Conservation (phyloP, 2,888 invertebrate genomes). For the Automeris io region DNA sequence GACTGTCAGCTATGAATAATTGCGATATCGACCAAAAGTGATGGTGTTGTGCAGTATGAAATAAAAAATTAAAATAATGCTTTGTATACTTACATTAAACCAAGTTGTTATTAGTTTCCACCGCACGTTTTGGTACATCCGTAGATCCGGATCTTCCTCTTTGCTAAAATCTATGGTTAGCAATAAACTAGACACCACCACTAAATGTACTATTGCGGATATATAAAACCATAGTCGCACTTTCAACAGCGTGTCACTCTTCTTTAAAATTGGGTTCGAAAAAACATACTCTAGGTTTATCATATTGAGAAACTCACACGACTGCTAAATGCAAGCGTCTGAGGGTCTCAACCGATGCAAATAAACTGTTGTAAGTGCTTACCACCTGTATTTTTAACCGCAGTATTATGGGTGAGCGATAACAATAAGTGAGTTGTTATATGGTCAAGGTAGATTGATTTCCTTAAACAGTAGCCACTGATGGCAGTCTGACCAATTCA, state of each 20-base stretch:
- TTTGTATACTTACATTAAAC: constrained; percentile 61
- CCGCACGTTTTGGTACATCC: constrained; percentile 38
- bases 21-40: too few relatives aligned
- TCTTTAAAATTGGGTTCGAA: constrained; percentile 25
- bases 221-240: constrained; percentile 42
- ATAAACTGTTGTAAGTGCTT: constrained; percentile 15
- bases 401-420: constrained; percentile 19
- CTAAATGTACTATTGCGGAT: constrained; percentile 32
- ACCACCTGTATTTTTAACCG: constrained; percentile 17
- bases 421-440: constrained; percentile 18
- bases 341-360: constrained; percentile 14
- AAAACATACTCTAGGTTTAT: constrained; percentile 22
- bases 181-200: constrained; percentile 30
- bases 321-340: constrained; percentile 15
- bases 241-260: constrained; percentile 36
- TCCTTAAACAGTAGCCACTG: constrained; percentile 2
- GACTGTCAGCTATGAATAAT: too few relatives aligned
- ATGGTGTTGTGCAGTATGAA: too few relatives aligned
- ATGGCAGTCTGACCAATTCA: not conserved
- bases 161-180: constrained; percentile 46
- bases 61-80: too few relatives aligned
- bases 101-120: constrained; percentile 61
- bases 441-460: constrained; percentile 15
- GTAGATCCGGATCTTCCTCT: constrained; percentile 38
- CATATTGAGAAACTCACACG: constrained; percentile 19